A percentile compares a stretch with the other conserved stretches of the same genome.
Evolutionary conservation across 2,888 invertebrate genomes (phyloP).

Genomic region (Scaptomyza polygonia): DNA sequence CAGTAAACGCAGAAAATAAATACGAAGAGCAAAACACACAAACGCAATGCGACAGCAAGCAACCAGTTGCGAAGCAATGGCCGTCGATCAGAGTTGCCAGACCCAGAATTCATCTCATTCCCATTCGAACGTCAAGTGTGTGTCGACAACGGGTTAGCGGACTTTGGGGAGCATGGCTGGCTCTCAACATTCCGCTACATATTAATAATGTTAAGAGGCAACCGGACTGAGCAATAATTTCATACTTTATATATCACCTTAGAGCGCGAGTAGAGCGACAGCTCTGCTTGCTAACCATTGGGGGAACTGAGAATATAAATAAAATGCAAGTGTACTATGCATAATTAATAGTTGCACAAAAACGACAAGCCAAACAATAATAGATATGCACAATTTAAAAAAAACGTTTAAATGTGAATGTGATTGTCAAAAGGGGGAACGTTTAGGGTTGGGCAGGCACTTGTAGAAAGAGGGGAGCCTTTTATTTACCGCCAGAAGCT

Average conservation of each 20-base stretch:
- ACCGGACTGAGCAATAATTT: constrained; percentile 30
- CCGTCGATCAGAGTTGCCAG: constrained; percentile 74
- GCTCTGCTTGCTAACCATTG: constrained; percentile 33
- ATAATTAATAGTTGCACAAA: constrained; percentile 69
- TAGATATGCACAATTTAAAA: constrained; percentile 54
- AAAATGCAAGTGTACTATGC: constrained; percentile 68
- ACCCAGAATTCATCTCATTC: constrained; percentile 55
- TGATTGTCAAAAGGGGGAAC: constrained; percentile 53
- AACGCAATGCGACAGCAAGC: constrained; percentile 62
- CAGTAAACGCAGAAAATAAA: constrained; percentile 43
- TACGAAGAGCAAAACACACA: constrained; percentile 48
- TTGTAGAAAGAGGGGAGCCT: constrained; percentile 16
- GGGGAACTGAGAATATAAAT: constrained; percentile 53
- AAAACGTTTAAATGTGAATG: constrained; percentile 33
- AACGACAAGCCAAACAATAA: constrained; percentile 63
- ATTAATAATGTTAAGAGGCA: constrained; percentile 53
- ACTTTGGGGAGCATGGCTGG: constrained; percentile 12
- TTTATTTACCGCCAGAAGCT: constrained; percentile 82
- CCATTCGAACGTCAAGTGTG: constrained; percentile 32
- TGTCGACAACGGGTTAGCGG: constrained; percentile 26
- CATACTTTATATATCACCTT: constrained; percentile 39
- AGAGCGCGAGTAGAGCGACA: constrained; percentile 32
- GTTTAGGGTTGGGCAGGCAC: constrained; percentile 59
- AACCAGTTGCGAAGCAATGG: constrained; percentile 77
- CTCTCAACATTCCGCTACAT: constrained; percentile 41